These are phyloP conservation scores for Equus quagga DNA, from an alignment of 2,113 vertebrate genomes.

Conservation along the genomic window DNA sequence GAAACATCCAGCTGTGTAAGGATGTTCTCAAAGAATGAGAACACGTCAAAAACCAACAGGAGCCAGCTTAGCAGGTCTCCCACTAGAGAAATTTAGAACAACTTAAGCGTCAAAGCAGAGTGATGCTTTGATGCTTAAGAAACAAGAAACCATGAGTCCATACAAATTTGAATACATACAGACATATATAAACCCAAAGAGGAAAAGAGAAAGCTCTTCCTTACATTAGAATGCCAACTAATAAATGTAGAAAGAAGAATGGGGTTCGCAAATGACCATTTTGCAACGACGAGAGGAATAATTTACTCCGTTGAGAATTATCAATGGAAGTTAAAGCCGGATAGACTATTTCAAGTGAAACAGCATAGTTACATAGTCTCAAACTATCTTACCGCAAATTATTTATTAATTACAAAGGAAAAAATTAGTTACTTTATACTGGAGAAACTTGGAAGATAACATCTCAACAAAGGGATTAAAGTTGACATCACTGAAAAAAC, in stretches of 20 bases:
- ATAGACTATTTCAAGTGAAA: not conserved
- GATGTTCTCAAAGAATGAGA: conserved; percentile 7
- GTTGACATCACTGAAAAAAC: not conserved
- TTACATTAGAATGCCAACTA: conserved; percentile 1
- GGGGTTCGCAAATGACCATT: not conserved
- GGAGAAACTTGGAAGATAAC: not conserved
- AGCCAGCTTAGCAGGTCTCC: not conserved
- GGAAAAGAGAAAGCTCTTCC: not conserved
- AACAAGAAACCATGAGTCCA: conserved; percentile 14
- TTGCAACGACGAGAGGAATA: not conserved
- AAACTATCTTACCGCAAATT: not conserved
- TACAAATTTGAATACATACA: not conserved
- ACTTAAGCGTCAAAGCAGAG: not conserved
- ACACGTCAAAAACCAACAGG: not conserved
- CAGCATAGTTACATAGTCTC: not conserved
- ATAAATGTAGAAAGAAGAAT: not conserved
- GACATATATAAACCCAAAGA: not conserved
- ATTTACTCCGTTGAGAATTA: not conserved
- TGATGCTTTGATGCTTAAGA: not conserved
- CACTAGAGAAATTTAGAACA: not conserved
- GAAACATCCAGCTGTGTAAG: not conserved
- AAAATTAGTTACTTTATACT: not conserved
- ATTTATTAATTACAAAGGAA: not conserved
- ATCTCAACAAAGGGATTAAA: not conserved
- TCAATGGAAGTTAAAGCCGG: not conserved